phyloP scores from a whole-genome alignment of 2,797 vertebrate species.

The Gymnoscopelus microlampas region DNA sequence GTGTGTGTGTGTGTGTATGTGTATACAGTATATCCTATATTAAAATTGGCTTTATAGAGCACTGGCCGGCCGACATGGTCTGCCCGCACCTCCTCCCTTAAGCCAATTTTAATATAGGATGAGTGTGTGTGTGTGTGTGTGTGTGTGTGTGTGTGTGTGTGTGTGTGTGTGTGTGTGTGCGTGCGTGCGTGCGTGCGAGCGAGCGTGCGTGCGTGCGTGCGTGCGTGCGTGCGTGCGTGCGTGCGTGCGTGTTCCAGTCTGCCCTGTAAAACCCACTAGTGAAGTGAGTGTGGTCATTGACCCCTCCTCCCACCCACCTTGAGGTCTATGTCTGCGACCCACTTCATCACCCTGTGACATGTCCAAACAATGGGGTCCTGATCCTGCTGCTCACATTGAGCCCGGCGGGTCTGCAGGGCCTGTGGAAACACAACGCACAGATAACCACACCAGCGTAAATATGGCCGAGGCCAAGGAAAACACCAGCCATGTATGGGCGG shows the following conservation, averaged over 20 bases:
- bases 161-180: too few species aligned
- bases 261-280: constrained; percentile 9
- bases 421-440: constrained; percentile 53
- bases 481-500: constrained; percentile 27
- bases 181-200: too few species aligned
- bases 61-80: too few species aligned
- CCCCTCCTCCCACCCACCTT: constrained; percentile 77
- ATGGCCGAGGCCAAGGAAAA: constrained; percentile 27
- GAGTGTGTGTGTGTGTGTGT: too few species aligned
- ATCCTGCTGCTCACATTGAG: constrained; percentile 84
- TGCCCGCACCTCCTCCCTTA: too few species aligned
- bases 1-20: too few species aligned
- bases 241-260: constrained; percentile 25
- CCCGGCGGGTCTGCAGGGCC: constrained; percentile 82
- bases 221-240: too few species aligned
- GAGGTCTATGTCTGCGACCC: constrained; percentile 88
- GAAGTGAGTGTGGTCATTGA: constrained; percentile 28
- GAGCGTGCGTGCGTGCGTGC: too few species aligned
- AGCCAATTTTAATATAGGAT: too few species aligned
- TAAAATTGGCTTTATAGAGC: too few species aligned
- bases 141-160: too few species aligned
- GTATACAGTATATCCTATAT: too few species aligned
- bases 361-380: constrained; percentile 88
- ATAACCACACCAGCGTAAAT: constrained; percentile 17
- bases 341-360: constrained; percentile 87